phyloP scores from a whole-genome alignment of 2,888 invertebrate species.

The Epinotia ramella region DNA sequence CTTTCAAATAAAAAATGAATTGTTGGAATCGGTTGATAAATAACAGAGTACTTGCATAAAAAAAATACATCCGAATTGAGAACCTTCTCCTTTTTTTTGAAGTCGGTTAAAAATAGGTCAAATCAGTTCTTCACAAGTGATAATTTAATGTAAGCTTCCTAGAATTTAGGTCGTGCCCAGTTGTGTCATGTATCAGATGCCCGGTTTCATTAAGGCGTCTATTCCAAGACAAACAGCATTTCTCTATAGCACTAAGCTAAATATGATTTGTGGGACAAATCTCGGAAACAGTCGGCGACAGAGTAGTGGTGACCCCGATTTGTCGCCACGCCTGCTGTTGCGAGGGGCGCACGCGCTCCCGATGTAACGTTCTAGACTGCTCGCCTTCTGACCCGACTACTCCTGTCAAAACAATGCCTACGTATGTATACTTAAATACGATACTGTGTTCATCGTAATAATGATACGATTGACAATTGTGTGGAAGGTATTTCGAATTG shows the following conservation, averaged over 20 bases:
- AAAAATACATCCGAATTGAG: too few species aligned
- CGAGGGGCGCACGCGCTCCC: conserved; percentile 18
- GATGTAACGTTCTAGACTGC: conserved; percentile 18
- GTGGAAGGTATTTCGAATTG: background rate
- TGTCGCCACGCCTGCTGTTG: conserved; percentile 37
- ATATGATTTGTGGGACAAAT: conserved; percentile 79
- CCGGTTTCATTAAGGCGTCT: conserved; percentile 69
- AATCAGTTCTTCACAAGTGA: conserved; percentile 31
- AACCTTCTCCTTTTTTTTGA: too few species aligned
- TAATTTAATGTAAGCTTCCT: conserved; percentile 42
- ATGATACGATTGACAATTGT: background rate
- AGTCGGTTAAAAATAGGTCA: conserved; percentile 16
- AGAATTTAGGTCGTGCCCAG: conserved; percentile 64
- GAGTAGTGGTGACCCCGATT: conserved; percentile 54
- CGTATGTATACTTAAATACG: background rate
- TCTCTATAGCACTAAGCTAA: conserved; percentile 72
- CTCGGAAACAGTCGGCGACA: conserved; percentile 65
- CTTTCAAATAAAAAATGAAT: too few species aligned
- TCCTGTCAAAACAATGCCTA: background rate
- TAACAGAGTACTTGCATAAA: too few species aligned
- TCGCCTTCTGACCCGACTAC: background rate
- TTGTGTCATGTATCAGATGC: conserved; percentile 64
- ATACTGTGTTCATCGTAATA: background rate
- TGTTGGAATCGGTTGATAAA: too few species aligned
- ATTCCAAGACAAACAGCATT: conserved; percentile 75